These are phyloP conservation scores for Crotophaga sulcirostris DNA, from an alignment of 2,113 vertebrate genomes.

Conservation along the genomic window DNA sequence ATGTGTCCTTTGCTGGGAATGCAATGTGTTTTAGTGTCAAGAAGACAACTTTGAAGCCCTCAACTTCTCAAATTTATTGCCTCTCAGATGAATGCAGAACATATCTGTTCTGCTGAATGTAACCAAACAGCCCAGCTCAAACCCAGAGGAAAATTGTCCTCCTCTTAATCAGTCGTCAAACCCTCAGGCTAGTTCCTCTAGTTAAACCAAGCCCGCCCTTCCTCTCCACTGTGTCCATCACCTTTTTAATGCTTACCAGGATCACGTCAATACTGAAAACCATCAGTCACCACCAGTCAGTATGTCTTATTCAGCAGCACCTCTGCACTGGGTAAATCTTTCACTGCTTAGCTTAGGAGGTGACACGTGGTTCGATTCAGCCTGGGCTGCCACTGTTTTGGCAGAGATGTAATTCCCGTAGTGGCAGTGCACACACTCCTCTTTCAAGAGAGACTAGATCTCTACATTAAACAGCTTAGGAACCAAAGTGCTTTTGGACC, in stretches of 20 bases:
- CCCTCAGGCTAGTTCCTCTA: neutral
- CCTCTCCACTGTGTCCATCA: neutral
- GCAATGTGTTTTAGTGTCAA: neutral
- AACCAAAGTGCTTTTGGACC: neutral
- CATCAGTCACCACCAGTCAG: neutral
- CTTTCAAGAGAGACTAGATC: neutral
- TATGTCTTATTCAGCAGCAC: neutral
- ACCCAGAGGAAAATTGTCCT: neutral
- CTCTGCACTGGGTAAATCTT: neutral
- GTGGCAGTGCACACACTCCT: neutral
- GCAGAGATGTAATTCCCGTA: neutral
- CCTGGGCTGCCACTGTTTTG: neutral
- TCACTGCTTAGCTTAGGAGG: neutral
- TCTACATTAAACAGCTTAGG: neutral
- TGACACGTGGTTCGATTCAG: accelerated
- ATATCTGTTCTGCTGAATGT: neutral
- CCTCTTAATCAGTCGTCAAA: neutral
- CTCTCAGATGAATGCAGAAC: neutral
- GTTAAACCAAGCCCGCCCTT: neutral
- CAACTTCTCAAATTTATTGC: neutral
- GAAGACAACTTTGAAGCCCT: neutral
- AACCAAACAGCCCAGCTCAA: neutral
- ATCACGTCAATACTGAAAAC: neutral
- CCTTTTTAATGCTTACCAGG: neutral
- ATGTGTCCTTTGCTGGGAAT: neutral